phyloP scores from a whole-genome alignment of 1,140 invertebrate genomes.

The Sinella curviseta region DNA sequence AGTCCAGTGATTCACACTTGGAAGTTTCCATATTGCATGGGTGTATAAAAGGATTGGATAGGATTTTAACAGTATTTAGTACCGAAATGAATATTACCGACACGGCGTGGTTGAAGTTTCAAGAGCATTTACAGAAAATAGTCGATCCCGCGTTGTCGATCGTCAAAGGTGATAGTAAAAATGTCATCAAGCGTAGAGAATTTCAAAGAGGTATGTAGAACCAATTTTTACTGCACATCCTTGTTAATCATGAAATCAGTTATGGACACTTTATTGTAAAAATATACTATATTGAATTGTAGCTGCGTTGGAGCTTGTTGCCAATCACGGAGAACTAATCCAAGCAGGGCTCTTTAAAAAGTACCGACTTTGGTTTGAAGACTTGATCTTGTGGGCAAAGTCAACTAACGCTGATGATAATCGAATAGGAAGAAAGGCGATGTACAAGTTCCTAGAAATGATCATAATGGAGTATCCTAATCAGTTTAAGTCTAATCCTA shows the following conservation, averaged over 20 bases:
- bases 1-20: slow-evolving; percentile 35
- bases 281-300: not conserved
- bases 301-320: slow-evolving; percentile 42
- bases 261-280: too few species aligned
- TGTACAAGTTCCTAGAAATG: slow-evolving; percentile 38
- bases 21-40: slow-evolving; percentile 43
- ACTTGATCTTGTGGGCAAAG: slow-evolving; percentile 43
- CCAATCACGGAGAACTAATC: slow-evolving; percentile 35
- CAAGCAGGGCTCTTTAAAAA: slow-evolving; percentile 11
- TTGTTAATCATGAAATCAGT: too few species aligned
- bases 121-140: slow-evolving; percentile 41
- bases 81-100: not conserved
- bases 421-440: slow-evolving; percentile 35
- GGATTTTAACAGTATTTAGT: slow-evolving; percentile 31
- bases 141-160: slow-evolving; percentile 46
- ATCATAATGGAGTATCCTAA: not conserved
- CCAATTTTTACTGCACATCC: not conserved
- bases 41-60: slow-evolving; percentile 34
- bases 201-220: slow-evolving; percentile 43
- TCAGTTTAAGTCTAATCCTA: not conserved
- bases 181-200: slow-evolving; percentile 37
- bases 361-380: slow-evolving; percentile 39
- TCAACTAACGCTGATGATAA: slow-evolving; percentile 43
- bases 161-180: slow-evolving; percentile 13
- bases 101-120: slow-evolving; percentile 24